Evolutionary conservation across 2,113 vertebrate genomes (phyloP).

Genomic region (Tringa solitaria): DNA sequence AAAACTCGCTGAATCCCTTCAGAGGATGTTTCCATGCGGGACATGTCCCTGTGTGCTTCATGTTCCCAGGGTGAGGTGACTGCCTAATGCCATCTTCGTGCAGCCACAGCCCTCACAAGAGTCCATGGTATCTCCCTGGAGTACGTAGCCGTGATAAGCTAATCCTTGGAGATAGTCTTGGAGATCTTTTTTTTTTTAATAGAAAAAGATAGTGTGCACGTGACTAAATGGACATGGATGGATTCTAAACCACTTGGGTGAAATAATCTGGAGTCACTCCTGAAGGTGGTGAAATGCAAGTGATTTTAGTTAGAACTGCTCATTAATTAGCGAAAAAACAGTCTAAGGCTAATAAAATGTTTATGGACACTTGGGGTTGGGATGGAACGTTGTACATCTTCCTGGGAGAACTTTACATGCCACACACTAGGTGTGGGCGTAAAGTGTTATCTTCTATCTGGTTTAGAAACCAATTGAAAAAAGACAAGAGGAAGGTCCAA

Average conservation of each 20-base stretch:
- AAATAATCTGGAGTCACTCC: not conserved
- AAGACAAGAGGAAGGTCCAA: not conserved
- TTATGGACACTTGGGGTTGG: not conserved
- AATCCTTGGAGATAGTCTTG: not conserved
- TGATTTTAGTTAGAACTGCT: not conserved
- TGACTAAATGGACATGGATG: not conserved
- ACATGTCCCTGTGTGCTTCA: not conserved
- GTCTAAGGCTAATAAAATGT: not conserved
- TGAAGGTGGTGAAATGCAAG: not conserved
- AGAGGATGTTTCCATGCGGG: not conserved
- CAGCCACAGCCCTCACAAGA: not conserved
- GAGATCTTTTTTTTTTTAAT: not conserved
- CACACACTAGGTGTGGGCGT: accelerated
- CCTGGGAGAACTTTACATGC: not conserved
- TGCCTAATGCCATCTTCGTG: not conserved
- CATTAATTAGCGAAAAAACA: not conserved
- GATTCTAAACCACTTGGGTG: not conserved
- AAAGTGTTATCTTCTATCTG: not conserved
- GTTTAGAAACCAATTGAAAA: not conserved
- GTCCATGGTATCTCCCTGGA: not conserved
- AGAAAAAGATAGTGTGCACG: not conserved
- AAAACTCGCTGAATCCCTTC: not conserved
- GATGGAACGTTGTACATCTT: not conserved
- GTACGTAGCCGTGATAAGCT: not conserved
- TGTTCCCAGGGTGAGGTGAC: not conserved